Evolutionary conservation across 1,140 invertebrate genomes (phyloP), one percentile per base, ranked within the genome.

Genomic region (Psilanteris sp.): DNA sequence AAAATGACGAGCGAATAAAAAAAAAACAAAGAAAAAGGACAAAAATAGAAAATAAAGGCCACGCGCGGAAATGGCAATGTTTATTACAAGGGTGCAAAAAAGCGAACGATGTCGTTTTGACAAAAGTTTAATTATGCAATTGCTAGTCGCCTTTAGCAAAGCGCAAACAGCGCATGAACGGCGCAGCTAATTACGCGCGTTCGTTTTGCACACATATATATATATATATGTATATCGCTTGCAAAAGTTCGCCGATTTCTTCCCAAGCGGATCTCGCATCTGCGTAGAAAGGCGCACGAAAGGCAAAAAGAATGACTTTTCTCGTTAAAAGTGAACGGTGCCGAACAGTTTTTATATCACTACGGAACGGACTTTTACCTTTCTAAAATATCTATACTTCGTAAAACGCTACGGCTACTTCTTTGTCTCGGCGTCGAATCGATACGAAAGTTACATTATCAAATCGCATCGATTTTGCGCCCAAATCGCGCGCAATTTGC

Each of bases 271-370:
- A 62, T 62, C 57, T 73, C 73, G 61, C 71, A 71, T 75, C 76
- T 77, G 57, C 34, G 75, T 78, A 55, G 71, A 75, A 76, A 79
- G 55, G 59, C 54, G 15, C 39, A 36, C 54, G 75, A 80, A 79
- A 75, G 37, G 72, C 62, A 71, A 61, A 72, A 75, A 77, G 70
- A 81, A 70, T 83, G 66, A 75, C 72, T 83, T 83, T 79, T 79
- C 78, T 79, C 74, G 67, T 79, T 79, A 80, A 83, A 81, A 82
- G 83, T 81, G 84, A 85, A 85, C 78, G 82, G 83, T 34, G 50
- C 5, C 24, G 41, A 36, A 34, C 37, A 50, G 64, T 81, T 84
- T 82, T 79, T 79, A 54, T 72, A 50, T 37, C 26, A 24, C 50
- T 20, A 10, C 39, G n/a, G 31, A 44, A 44, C 57, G 57, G 61